These are phyloP conservation scores for Ictalurus punctatus DNA, from an alignment of 2,113 vertebrate genomes.

Conservation along the genomic window DNA sequence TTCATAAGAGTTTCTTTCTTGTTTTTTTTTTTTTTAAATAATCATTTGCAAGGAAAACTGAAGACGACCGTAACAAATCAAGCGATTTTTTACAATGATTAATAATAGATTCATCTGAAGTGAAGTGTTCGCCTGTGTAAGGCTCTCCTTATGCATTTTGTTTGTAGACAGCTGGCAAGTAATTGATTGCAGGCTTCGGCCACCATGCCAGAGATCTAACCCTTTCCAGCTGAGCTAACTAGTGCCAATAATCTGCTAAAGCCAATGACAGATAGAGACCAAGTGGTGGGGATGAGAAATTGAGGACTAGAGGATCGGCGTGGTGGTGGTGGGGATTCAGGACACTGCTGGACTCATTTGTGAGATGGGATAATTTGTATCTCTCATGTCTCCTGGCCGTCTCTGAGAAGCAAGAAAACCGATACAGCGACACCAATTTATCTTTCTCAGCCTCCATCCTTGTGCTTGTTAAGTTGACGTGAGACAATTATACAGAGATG, in stretches of 20 bases:
- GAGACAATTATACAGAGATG: conserved; percentile 21
- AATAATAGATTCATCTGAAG: conserved; percentile 36
- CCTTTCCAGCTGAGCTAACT: conserved; percentile 40
- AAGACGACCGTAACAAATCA: conserved; percentile 7
- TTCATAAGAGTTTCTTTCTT: conserved; percentile 14
- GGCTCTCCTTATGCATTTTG: conserved; percentile 26
- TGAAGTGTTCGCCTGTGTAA: conserved; percentile 23
- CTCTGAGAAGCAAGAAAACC: conserved; percentile 61
- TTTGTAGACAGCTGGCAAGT: conserved; percentile 34
- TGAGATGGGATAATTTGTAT: conserved; percentile 68
- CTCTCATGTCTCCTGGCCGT: conserved; percentile 64
- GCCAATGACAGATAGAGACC: conserved; percentile 61
- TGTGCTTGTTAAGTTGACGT: conserved; percentile 43
- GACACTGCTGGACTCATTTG: conserved; percentile 66
- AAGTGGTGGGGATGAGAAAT: conserved; percentile 18
- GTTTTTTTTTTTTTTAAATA: not conserved
- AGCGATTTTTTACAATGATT: conserved; percentile 13
- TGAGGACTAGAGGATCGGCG: not conserved
- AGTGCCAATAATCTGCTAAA: conserved; percentile 68
- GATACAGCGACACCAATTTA: conserved; percentile 62
- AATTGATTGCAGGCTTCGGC: conserved; percentile 30
- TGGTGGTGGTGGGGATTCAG: conserved; percentile 48
- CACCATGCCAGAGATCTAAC: not conserved
- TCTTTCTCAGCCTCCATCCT: conserved; percentile 54
- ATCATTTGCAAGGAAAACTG: conserved; percentile 6